Base-by-base conservation (phyloP, 2,888 invertebrate species). In the Oligia strigilis region DNA sequence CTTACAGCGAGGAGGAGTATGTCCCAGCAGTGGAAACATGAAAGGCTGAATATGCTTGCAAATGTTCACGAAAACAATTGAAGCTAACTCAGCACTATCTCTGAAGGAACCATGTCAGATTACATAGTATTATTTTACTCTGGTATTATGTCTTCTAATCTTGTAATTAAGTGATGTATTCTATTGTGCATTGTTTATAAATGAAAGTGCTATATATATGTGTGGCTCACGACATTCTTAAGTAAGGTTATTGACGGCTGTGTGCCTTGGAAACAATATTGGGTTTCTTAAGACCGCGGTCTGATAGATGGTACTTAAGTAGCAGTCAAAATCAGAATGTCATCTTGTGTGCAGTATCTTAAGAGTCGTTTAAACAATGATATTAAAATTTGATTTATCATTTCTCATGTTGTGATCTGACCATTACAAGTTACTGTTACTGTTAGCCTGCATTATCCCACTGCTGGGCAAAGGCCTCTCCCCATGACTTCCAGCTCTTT, bases 171-270 rank as follows among this genome's bases (percentile, higher is more conserved):
- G 6, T 71, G 14, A 62, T 58, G 71, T 69, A 64, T 52, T 82
- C 67, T 52, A 78, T 82, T 83, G 78, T 83, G 67, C 64, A 83
- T 82, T 82, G 81, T 81, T 40, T 78, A 58, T 69, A 83, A 83
- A 78, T 23, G 81, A 82, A 82, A 82, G 81, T 83, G 58, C 77
- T 43, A 60, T 81, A 75, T 46, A n/a, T 55, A 11, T 60, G 81
- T 52, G 52, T 11, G 9, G 29, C n/a, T 64, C 83, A 82, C 72
- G 81, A 83, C 58, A 78, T 58, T 62, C 40, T 6, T 83, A 49
- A 78, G 78, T 64, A 78, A 58, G 72, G 78, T 69, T 67, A 78
- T 82, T 72, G 72, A 58, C 72, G 36, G 36, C 8, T n/a, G 6
- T 46, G 43, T 19, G 67, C 36, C n/a, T 72, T 69, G 67, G 23